A percentile compares a stretch with the other conserved stretches of the same genome.
phyloP scores from a whole-genome alignment of 1,140 invertebrate species.

The Hyles vespertilio region DNA sequence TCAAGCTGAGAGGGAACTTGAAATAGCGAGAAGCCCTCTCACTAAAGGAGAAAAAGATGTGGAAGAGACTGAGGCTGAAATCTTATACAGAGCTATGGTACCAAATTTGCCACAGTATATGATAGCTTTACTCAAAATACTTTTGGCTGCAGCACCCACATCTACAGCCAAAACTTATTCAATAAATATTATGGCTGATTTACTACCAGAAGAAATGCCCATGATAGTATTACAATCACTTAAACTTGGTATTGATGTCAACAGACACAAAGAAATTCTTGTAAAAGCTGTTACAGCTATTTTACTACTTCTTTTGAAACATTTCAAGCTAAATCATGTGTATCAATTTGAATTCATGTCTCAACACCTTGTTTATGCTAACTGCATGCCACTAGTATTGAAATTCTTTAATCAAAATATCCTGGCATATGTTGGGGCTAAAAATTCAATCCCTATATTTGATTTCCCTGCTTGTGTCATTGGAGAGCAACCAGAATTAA shows the following conservation, averaged over 20 bases:
- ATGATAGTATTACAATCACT: constrained; percentile 98
- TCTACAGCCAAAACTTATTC: constrained; percentile 99
- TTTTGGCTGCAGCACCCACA: constrained; percentile 97
- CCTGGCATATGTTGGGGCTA: constrained; percentile 94
- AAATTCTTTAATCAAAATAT: constrained; percentile 99
- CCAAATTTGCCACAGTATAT: constrained; percentile 97
- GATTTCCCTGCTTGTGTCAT: constrained; percentile 98
- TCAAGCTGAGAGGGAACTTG: constrained; percentile 89
- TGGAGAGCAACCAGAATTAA: constrained; percentile 96
- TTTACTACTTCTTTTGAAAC: constrained; percentile 94
- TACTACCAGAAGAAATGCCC: constrained; percentile 97
- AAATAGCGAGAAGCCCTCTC: constrained; percentile 86
- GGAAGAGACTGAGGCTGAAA: constrained; percentile 87
- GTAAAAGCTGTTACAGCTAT: constrained; percentile 98
- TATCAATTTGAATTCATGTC: constrained; percentile 99
- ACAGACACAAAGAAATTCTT: constrained; percentile 99
- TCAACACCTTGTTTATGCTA: constrained; percentile 99
- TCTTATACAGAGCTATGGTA: constrained; percentile 93
- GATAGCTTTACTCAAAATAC: constrained; percentile 97
- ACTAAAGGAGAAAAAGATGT: constrained; percentile 86
- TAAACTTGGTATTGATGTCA: constrained; percentile 97
- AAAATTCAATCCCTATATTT: constrained; percentile 95
- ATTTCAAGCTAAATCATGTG: constrained; percentile 99
- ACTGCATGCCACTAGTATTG: constrained; percentile 98
- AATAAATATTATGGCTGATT: constrained; percentile 98